Evolutionary conservation across 2,113 vertebrate genomes (phyloP), one percentile per base, ranked within the genome.

Genomic region (Gallinago paraguaiae): DNA sequence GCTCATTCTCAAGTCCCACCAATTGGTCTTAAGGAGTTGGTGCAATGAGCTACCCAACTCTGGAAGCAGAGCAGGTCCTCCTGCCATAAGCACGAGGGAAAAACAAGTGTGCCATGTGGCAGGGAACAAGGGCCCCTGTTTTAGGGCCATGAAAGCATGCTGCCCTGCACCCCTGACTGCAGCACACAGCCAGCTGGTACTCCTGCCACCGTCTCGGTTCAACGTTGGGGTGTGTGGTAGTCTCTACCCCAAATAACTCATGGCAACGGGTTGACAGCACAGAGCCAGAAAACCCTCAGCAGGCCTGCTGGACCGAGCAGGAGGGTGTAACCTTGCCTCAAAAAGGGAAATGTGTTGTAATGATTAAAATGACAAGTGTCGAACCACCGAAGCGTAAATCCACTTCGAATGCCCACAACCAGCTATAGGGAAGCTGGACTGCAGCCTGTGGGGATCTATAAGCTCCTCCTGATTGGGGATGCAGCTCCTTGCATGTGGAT

Each of bases 181-280:
- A 12, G 39, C 39, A 12, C 39, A 39, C 39, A 84, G 60, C 25
- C 94, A 70, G 61, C 79, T 54, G 60, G 72, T 35, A 54, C 72
- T 81, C 86, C 77, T 63, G 76, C 68, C 80, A 45, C 59, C 7
- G 11, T 28, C 59, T 48, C 3, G 2, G 43, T 69, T 80, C 68
- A 76, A 13, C 46, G 25, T 13, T 2, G 0, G 15, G 14, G 24
- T 14, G 22, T 4, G 7, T 0, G 6, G 68, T 39, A 74, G 74
- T 33, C 19, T 54, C 14, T 11, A 56, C 10, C 22, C 61, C 45
- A 75, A 75, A 84, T 17, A 88, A 45, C 10, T 25, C 50, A 59
- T n/a, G 51, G 72, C 54, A 50, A 57, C 7, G 30, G 61, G 28
- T 27, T 75, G 30, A 63, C 2, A 60, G 82, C 61, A 93, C 16